Conservation (phyloP, 2,113 vertebrate genomes). For the Strigops habroptila region DNA sequence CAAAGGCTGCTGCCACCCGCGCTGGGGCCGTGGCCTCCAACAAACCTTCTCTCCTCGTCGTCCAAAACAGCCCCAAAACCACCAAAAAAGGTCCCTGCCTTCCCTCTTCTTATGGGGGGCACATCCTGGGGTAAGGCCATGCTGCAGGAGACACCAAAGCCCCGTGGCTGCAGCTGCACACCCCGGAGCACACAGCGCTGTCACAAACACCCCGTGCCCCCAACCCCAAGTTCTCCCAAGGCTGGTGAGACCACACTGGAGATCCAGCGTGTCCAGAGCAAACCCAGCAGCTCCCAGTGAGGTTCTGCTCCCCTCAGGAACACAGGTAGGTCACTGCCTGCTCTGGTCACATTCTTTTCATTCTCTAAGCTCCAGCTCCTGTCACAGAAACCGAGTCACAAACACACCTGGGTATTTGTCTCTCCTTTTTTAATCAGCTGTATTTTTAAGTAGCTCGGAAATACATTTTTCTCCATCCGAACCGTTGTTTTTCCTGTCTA, state of each 20-base stretch:
- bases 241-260: not conserved
- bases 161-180: fast-evolving
- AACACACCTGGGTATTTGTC: constrained; percentile 30
- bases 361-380: not conserved
- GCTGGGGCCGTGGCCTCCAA: not conserved
- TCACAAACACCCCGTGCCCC: not conserved
- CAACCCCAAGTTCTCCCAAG: not conserved
- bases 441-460: constrained; percentile 69
- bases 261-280: not conserved
- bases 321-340: not conserved
- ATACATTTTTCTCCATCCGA: constrained; percentile 51
- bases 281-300: not conserved
- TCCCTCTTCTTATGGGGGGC: not conserved
- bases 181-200: fast-evolving
- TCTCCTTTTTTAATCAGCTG: constrained; percentile 48
- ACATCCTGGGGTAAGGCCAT: not conserved
- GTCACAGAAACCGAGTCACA: constrained; percentile 17
- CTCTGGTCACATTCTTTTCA: not conserved
- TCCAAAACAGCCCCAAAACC: not conserved
- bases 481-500: not conserved
- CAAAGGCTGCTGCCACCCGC: not conserved
- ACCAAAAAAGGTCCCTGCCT: fast-evolving
- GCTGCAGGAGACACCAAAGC: not conserved
- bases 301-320: not conserved
- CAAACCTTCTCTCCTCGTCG: not conserved